Evolutionary conservation across 2,113 vertebrate genomes (phyloP).

Genomic region (Platycercus adscitus): DNA sequence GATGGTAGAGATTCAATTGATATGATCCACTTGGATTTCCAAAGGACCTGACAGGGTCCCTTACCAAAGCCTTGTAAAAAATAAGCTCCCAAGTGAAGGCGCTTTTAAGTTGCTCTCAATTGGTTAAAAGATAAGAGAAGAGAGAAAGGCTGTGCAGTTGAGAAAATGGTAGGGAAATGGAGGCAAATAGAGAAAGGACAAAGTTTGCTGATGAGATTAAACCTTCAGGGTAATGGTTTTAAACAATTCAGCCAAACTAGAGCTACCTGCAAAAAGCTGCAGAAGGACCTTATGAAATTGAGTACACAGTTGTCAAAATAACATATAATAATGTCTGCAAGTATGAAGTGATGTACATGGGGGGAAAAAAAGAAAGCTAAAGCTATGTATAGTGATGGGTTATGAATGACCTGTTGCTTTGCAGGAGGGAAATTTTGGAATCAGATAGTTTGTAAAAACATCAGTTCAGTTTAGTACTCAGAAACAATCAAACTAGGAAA

Average conservation of each 20-base stretch:
- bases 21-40: background rate
- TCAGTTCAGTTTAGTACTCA: background rate
- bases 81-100: background rate
- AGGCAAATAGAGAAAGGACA: background rate
- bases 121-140: background rate
- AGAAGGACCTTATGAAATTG: background rate
- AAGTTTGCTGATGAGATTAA: background rate
- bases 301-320: background rate
- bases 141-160: background rate
- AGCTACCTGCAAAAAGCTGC: background rate
- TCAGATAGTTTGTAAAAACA: background rate
- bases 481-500: background rate
- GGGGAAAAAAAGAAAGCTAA: background rate
- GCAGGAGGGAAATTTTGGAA: background rate
- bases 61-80: background rate
- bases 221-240: background rate
- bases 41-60: background rate
- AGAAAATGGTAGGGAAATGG: background rate
- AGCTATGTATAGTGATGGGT: background rate
- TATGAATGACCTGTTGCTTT: background rate
- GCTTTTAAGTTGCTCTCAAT: background rate
- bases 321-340: background rate
- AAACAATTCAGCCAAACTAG: background rate
- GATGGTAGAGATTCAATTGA: background rate
- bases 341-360: background rate